Evolutionary conservation across 92 coral and sea anemone species (phyloP).

Genomic region (Zoanthus solanderi): DNA sequence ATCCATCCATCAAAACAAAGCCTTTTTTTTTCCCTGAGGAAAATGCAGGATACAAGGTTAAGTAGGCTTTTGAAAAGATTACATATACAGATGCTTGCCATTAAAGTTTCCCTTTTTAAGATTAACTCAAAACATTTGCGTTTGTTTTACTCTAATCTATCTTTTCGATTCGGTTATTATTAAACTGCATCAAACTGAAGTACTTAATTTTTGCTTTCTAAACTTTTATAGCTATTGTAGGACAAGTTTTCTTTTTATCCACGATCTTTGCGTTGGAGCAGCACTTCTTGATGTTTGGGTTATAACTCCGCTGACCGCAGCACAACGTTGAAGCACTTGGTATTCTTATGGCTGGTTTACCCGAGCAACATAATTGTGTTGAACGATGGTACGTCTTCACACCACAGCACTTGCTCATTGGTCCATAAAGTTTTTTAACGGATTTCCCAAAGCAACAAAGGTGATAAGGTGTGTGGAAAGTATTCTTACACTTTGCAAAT

Average conservation of each 20-base stretch:
- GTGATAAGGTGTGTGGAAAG: neutral
- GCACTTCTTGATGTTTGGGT: constrained; percentile 13
- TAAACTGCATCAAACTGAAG: too few species aligned
- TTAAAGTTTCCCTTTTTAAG: too few species aligned
- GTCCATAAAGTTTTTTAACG: constrained; percentile 4
- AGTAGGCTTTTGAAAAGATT: too few species aligned
- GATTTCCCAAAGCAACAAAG: constrained; percentile 33
- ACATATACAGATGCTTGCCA: too few species aligned
- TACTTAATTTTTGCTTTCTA: too few species aligned
- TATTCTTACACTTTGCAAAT: neutral
- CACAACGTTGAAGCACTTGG: constrained; percentile 33
- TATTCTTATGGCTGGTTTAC: neutral
- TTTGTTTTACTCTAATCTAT: too few species aligned
- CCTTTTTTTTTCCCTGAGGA: too few species aligned
- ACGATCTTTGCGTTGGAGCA: neutral
- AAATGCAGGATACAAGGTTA: too few species aligned
- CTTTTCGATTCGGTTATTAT: too few species aligned
- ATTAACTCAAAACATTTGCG: too few species aligned
- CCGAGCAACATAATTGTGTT: constrained; percentile 33
- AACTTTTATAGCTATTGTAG: neutral
- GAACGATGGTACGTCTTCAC: constrained; percentile 9
- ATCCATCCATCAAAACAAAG: too few species aligned
- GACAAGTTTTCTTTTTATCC: neutral
- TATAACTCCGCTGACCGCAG: constrained; percentile 45
- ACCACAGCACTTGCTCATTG: constrained; percentile 27